These are phyloP conservation scores for Orchesellides sinensis DNA, from an alignment of 2,888 invertebrate species.

Conservation along the genomic window DNA sequence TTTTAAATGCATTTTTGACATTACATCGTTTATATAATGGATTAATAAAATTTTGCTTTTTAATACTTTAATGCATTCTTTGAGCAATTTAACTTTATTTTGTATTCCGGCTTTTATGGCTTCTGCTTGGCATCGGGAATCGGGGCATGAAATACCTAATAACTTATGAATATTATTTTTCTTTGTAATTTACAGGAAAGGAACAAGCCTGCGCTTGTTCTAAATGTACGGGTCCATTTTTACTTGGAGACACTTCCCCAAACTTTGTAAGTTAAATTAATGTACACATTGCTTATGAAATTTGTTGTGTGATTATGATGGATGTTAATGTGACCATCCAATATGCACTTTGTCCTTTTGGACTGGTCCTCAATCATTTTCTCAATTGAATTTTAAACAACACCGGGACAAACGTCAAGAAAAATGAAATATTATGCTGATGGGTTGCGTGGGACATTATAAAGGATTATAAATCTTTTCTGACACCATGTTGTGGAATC, in stretches of 20 bases:
- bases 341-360: not conserved
- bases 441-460: slow-evolving; percentile 12
- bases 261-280: slow-evolving; percentile 72
- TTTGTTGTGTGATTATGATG: not conserved
- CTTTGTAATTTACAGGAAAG: slow-evolving; percentile 71
- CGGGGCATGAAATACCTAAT: too few relatives aligned
- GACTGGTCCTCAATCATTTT: too few relatives aligned
- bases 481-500: slow-evolving; percentile 30
- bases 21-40: too few relatives aligned
- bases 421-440: not conserved
- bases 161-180: not conserved
- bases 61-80: too few relatives aligned
- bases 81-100: too few relatives aligned
- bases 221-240: slow-evolving; percentile 73
- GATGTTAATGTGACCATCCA: not conserved
- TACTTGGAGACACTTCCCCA: slow-evolving; percentile 74
- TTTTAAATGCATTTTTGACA: too few relatives aligned
- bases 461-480: slow-evolving; percentile 36
- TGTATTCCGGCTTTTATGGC: too few relatives aligned
- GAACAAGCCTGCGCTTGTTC: slow-evolving; percentile 70
- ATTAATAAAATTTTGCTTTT: too few relatives aligned
- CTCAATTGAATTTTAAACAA: too few relatives aligned
- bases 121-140: too few relatives aligned
- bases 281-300: not conserved
- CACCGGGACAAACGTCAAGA: slow-evolving; percentile 7